These are phyloP conservation scores for Ctenodactylus gundi DNA, from an alignment of 2,113 vertebrate species.

Conservation along the genomic window DNA sequence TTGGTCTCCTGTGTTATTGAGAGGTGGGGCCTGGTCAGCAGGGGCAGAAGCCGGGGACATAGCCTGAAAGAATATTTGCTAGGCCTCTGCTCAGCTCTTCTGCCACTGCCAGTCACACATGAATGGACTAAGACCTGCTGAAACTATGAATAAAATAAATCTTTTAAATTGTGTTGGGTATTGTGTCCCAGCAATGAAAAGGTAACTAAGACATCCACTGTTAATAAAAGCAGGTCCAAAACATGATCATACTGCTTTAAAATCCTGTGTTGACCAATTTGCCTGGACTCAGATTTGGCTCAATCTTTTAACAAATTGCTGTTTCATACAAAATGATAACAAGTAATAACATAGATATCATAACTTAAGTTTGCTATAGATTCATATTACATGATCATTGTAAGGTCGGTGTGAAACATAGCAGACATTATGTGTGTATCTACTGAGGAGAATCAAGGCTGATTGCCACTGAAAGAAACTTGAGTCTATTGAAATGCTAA, in stretches of 20 bases:
- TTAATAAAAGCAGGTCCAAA: neutral
- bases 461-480: neutral
- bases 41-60: too few species aligned
- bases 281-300: neutral
- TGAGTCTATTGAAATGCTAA: neutral
- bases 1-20: too few species aligned
- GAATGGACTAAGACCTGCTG: too few species aligned
- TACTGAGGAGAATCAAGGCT: neutral
- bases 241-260: too few species aligned
- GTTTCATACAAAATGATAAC: neutral
- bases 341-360: neutral
- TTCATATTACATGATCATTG: neutral
- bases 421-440: neutral
- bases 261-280: neutral
- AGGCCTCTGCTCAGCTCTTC: too few species aligned
- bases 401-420: neutral
- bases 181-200: too few species aligned
- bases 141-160: too few species aligned
- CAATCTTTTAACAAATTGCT: neutral
- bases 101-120: too few species aligned
- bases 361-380: neutral
- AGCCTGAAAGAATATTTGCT: too few species aligned
- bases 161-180: too few species aligned
- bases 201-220: fast-evolving
- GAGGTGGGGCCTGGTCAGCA: too few species aligned